Conservation (phyloP, 2,113 vertebrate genomes). For the Columba janthina region DNA sequence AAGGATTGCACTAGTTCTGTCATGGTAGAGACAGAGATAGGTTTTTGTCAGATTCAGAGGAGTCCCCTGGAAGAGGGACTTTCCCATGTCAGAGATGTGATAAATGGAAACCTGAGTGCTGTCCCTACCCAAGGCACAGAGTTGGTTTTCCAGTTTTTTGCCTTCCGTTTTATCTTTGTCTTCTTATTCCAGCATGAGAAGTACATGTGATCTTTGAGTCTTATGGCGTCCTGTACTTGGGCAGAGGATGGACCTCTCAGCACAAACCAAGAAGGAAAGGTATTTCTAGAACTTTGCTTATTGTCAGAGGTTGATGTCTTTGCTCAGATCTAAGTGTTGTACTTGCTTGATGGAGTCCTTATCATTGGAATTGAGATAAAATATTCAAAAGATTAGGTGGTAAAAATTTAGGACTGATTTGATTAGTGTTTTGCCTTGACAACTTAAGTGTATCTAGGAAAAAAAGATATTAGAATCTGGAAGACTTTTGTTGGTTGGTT, state of each 20-base stretch:
- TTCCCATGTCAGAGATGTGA: no score
- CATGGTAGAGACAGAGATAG: background rate
- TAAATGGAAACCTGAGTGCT: background rate
- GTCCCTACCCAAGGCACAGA: background rate
- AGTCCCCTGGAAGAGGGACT: background rate
- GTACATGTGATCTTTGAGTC: rapidly evolving
- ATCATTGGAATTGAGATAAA: background rate
- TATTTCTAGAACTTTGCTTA: background rate
- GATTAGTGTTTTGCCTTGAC: background rate
- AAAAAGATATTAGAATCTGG: background rate
- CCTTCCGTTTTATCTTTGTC: background rate
- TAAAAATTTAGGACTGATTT: background rate
- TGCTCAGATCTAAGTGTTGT: background rate
- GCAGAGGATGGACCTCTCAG: background rate
- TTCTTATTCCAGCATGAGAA: background rate
- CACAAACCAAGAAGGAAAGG: background rate
- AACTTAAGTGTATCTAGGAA: background rate
- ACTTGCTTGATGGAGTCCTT: background rate
- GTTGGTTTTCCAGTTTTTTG: background rate
- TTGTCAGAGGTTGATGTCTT: background rate
- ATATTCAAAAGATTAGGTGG: background rate
- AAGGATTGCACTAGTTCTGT: background rate
- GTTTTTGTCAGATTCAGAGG: background rate
- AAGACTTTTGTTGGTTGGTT: background rate
- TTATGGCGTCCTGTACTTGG: background rate